phyloP scores from a whole-genome alignment of 2,797 vertebrate species.

The Acanthurus leucopareius region DNA sequence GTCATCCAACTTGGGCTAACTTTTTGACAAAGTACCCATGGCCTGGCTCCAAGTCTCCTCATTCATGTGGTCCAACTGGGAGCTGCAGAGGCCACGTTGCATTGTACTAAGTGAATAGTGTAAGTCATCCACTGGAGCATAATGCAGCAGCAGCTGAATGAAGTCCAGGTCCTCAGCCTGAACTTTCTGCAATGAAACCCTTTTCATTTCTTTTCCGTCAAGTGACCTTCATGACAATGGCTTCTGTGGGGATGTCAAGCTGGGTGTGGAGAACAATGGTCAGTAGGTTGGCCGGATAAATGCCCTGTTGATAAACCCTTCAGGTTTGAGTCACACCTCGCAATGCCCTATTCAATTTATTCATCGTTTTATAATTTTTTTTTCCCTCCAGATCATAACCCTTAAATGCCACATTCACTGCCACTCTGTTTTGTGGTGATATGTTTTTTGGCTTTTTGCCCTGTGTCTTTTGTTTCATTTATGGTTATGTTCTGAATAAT shows the following conservation, averaged over 20 bases:
- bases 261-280: slow-evolving; percentile 57
- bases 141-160: slow-evolving; percentile 60
- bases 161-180: slow-evolving; percentile 62
- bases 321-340: slow-evolving; percentile 24
- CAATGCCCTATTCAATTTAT: slow-evolving; percentile 39
- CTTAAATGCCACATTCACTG: slow-evolving; percentile 32
- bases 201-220: slow-evolving; percentile 60
- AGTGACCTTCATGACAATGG: slow-evolving; percentile 77
- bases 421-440: background rate
- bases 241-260: slow-evolving; percentile 59
- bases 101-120: slow-evolving; percentile 67
- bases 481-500: slow-evolving; percentile 25
- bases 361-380: slow-evolving; percentile 29
- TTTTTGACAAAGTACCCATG: slow-evolving; percentile 53
- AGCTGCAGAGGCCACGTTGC: slow-evolving; percentile 53
- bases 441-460: background rate
- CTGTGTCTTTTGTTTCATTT: slow-evolving; percentile 8
- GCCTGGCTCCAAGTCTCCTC: slow-evolving; percentile 53
- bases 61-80: slow-evolving; percentile 55
- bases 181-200: slow-evolving; percentile 69
- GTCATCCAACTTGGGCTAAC: slow-evolving; percentile 40
- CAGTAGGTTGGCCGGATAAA: slow-evolving; percentile 53
- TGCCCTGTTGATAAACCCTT: slow-evolving; percentile 54
- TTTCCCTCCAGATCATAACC: slow-evolving; percentile 21
- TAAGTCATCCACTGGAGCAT: slow-evolving; percentile 60